These are phyloP conservation scores for Tragulus kanchil DNA, from an alignment of 2,113 vertebrate genomes.

Conservation along the genomic window DNA sequence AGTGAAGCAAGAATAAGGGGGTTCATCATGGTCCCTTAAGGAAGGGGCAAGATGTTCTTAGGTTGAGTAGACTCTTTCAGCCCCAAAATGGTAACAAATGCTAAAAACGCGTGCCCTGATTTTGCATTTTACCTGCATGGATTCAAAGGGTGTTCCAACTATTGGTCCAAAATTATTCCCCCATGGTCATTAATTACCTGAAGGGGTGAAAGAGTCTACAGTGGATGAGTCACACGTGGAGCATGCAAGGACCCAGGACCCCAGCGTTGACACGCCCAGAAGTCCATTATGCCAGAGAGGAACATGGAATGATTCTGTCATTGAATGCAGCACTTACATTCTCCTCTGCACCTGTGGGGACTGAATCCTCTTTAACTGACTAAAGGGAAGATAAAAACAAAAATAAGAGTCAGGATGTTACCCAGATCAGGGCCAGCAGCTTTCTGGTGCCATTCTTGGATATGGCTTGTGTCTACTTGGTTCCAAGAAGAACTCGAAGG, in stretches of 20 bases:
- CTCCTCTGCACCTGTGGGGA: slow-evolving; percentile 69
- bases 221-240: background rate
- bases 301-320: slow-evolving; percentile 49
- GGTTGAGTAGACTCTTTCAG: slow-evolving; percentile 68
- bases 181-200: rapidly evolving
- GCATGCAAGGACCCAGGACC: background rate
- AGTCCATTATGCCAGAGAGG: background rate
- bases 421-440: background rate
- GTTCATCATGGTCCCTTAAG: background rate
- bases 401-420: slow-evolving; percentile 44
- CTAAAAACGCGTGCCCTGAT: rapidly evolving
- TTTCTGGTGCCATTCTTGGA: too few relatives aligned
- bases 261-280: background rate
- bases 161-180: background rate
- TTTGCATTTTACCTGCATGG: background rate
- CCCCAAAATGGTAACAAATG: background rate
- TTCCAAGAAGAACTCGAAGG: background rate
- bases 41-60: background rate
- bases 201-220: slow-evolving; percentile 69
- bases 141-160: background rate
- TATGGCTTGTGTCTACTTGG: background rate
- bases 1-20: too few relatives aligned
- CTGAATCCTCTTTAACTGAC: slow-evolving; percentile 74
- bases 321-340: slow-evolving; percentile 62
- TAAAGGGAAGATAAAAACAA: slow-evolving; percentile 72